Evolutionary conservation across 2,113 vertebrate genomes (phyloP).

Genomic region (Hypocryptadius cinnamomeus): DNA sequence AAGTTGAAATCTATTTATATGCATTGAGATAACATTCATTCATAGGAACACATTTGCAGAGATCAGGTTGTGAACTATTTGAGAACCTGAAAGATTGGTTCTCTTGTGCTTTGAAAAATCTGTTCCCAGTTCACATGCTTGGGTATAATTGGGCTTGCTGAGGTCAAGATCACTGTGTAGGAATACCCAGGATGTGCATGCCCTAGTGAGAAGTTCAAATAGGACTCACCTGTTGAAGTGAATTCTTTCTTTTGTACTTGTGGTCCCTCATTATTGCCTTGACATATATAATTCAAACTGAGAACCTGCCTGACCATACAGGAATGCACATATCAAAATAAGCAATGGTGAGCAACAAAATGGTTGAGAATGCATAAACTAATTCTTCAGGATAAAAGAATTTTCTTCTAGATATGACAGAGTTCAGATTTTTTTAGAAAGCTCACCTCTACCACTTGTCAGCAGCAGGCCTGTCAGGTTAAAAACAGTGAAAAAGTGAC

Average conservation of each 20-base stretch:
- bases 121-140: neutral
- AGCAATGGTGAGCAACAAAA: neutral
- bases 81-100: neutral
- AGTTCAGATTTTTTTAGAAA: neutral
- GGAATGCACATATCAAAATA: neutral
- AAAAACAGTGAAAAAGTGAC: neutral
- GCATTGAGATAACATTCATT: conserved; percentile 3
- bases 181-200: neutral
- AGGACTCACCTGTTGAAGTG: neutral
- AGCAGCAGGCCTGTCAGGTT: neutral
- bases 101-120: neutral
- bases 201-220: neutral
- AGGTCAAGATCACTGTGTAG: neutral
- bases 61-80: neutral
- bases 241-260: neutral
- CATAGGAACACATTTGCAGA: neutral
- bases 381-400: neutral
- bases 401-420: neutral
- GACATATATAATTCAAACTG: neutral
- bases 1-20: neutral
- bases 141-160: neutral
- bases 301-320: neutral
- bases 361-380: neutral
- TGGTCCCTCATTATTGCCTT: neutral
- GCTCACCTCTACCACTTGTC: neutral